A percentile compares a stretch with the other conserved stretches of the same genome.
These are phyloP conservation scores for Steinernema scapterisci DNA, from an alignment of 2,888 invertebrate species.

Conservation along the genomic window DNA sequence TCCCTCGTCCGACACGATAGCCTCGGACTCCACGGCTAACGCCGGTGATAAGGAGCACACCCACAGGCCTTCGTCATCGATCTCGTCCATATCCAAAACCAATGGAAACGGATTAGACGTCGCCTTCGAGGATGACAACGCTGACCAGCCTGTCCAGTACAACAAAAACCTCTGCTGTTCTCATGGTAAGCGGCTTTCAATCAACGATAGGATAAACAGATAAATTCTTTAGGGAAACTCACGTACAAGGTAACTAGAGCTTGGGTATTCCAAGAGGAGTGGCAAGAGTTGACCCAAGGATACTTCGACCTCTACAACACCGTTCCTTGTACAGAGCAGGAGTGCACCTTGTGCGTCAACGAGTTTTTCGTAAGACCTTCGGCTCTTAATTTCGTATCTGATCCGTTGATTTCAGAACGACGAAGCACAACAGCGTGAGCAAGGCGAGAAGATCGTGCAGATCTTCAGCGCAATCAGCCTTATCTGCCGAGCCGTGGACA, in stretches of 20 bases:
- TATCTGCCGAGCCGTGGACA: slow-evolving; percentile 34
- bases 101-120: not conserved
- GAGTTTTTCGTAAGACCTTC: slow-evolving; percentile 21
- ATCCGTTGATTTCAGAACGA: slow-evolving; percentile 26
- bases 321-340: slow-evolving; percentile 27
- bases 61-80: not conserved
- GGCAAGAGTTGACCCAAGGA: slow-evolving; percentile 44
- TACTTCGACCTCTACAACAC: slow-evolving; percentile 41
- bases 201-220: no score
- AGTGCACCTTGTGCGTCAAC: slow-evolving; percentile 42
- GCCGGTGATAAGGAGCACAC: not conserved
- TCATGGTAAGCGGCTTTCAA: slow-evolving; percentile 36
- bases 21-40: not conserved
- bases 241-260: slow-evolving; percentile 37
- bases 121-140: not conserved
- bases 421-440: not conserved
- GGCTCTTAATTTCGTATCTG: no score
- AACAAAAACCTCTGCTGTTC: slow-evolving; percentile 40
- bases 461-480: slow-evolving; percentile 36
- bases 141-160: slow-evolving; percentile 37
- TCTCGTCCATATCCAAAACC: not conserved
- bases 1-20: not conserved
- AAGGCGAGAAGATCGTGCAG: slow-evolving; percentile 32
- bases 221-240: slow-evolving; percentile 39
- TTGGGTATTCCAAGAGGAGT: slow-evolving; percentile 51